Evolutionary conservation across 2,797 vertebrate species (phyloP), one percentile per base, ranked within the genome.

Genomic region (Neosalanx taihuensis): DNA sequence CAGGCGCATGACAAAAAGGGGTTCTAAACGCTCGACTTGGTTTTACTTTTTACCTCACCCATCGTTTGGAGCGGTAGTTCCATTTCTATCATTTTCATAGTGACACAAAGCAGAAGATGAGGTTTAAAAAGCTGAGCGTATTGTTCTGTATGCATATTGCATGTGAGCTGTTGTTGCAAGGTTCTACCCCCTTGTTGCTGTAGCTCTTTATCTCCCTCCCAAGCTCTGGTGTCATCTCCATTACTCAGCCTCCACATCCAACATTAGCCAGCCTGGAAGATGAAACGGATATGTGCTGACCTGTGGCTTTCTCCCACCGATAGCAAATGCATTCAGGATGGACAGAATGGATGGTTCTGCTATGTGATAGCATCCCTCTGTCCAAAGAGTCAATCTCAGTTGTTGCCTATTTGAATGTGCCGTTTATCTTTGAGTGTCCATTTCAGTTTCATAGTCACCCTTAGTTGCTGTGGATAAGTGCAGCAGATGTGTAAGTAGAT

Each of bases 311-410:
- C 31, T 64, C 33, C 30, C 17, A 64, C 26, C 37, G 12, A 13
- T 1, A 46, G 41, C 2, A 82, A 87, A 82, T 76, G 65, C 77
- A 85, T 86, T 88, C 81, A 72, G 81, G 72, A 77, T 78, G 84
- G 72, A 83, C 72, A 75, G 79, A 46, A 37, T 12, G 10, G 58
- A 68, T 80, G 70, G 31, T 73, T 70, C 64, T 76, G 79, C 20
- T 60, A 85, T 85, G 74, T 84, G 76, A 88, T 83, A 78, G 81
- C 67, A 81, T 73, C 71, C 56, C 18, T 73, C 53, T 61, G 46
- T 4, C 18, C 51, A 51, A 51, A 51, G 12, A 13, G 41, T 12
- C 41, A 46, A 56, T 56, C 51, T n/a, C 15, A 56, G 17, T 17
- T 17, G 51, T n/a, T 15, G 23, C 18, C 2, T 41, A 46, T 46